phyloP scores from a whole-genome alignment of 2,113 vertebrate genomes.

The Mungos mungo region DNA sequence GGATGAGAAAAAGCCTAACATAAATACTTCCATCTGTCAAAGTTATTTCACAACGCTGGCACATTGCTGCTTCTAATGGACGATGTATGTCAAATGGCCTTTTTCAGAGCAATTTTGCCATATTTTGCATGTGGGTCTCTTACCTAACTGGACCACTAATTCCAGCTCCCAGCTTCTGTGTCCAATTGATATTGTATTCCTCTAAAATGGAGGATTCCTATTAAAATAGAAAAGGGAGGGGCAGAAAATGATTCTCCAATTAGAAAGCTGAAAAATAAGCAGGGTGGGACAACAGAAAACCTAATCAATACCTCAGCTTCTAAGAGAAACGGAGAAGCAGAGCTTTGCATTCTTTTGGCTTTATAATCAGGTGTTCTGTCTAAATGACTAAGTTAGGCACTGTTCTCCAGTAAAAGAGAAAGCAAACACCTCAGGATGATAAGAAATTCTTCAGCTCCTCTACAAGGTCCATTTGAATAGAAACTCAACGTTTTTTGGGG shows the following conservation, averaged over 20 bases:
- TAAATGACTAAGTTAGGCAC: not conserved
- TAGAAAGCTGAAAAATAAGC: conserved; percentile 21
- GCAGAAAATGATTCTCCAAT: conserved; percentile 44
- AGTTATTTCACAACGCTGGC: not conserved
- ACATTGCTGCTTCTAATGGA: not conserved
- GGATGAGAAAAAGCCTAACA: not conserved
- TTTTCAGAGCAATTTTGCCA: not conserved
- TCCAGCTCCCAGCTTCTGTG: conserved; percentile 98
- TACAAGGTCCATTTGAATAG: not conserved
- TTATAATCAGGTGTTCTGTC: not conserved
- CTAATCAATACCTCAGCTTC: not conserved
- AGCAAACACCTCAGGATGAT: not conserved
- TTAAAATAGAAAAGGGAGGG: conserved; percentile 48
- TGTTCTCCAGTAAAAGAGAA: not conserved
- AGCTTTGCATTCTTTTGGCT: not conserved
- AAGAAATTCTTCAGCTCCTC: not conserved
- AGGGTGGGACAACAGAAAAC: not conserved
- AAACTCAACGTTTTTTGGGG: not conserved
- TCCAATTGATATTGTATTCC: conserved; percentile 99
- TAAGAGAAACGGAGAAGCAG: not conserved
- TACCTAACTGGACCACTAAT: conserved; percentile 99
- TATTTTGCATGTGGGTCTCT: conserved; percentile 56
- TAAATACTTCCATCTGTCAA: not conserved
- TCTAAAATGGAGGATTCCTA: conserved; percentile 98
- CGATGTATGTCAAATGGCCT: not conserved